Base-by-base conservation (phyloP, 2,797 vertebrate genomes). In the Linurgus olivaceus region DNA sequence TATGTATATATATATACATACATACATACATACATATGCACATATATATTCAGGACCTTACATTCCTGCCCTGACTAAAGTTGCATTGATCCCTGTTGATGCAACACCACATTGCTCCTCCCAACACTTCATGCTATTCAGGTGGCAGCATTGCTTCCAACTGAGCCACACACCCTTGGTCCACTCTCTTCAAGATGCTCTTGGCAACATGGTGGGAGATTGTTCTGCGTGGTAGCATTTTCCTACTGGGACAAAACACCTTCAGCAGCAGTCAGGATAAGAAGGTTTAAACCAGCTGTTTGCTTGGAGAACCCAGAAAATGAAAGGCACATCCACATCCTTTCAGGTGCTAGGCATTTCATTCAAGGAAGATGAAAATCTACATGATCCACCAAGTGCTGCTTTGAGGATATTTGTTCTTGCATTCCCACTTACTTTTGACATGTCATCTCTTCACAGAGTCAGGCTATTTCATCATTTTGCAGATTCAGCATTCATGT, bases 341-440 rank as follows among this genome's bases (percentile, higher is more conserved):
- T 93, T 82, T 52, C 68, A 74, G 72, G 29, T 66, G 59, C 25
- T 28, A 73, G 38, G 28, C 31, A 79, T 93, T 90, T 74, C 57
- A 6, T 63, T 45, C 21, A 74, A 86, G 48, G 52, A 88, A 74
- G 58, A 88, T 40, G 45, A 68, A 83, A 88, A 86, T 25, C 76
- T 81, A 8, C 31, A 31, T 51, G 74, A 81, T 38, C 47, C 58
- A 77, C 23, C 0, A 0, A 52, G 14, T 19, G 38, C 17, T 75
- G 66, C n/a, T 92, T 73, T 68, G 18, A 84, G 80, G 31, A 40
- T 86, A 86, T 84, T 81, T 74, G 61, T 50, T 93, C 54, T 88
- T 7, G 2, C 51, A 61, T 50, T 17, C 23, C 28, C 33, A 38
- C 16, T 63, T 80, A n/a, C 37, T 72, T 86, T 57, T 68, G 57